Percentiles rank a stretch among this genome's conserved stretches.
These are phyloP conservation scores for Steinernema feltiae DNA, from an alignment of 1,140 invertebrate genomes.

Conservation along the genomic window DNA sequence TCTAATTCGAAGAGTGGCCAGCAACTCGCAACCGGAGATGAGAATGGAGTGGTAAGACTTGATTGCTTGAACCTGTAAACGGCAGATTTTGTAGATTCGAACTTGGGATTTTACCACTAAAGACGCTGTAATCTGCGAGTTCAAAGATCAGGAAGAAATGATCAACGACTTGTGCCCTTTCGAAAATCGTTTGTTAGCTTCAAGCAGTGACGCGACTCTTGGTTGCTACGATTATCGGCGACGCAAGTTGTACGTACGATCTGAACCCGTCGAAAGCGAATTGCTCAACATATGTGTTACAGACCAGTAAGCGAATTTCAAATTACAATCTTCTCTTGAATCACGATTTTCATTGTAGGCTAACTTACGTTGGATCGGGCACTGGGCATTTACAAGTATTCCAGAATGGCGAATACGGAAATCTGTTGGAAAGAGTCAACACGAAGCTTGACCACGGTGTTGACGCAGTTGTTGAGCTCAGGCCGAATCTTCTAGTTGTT, in stretches of 20 bases:
- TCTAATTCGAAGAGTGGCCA: conserved; percentile 11
- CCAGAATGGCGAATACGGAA: conserved; percentile 31
- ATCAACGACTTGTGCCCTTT: conserved; percentile 26
- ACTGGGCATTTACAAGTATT: conserved; percentile 31
- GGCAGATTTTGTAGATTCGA: conserved; percentile 16
- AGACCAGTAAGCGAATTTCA: no score
- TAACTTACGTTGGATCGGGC: conserved; percentile 23
- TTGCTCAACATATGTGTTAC: conserved; percentile 26
- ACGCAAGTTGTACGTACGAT: conserved; percentile 13
- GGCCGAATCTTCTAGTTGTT: conserved; percentile 18
- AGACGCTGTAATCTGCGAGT: conserved; percentile 9
- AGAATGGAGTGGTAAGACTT: conserved; percentile 28
- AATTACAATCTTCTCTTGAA: not conserved
- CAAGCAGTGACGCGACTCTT: conserved; percentile 26
- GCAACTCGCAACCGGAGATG: conserved; percentile 32
- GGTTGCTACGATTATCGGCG: conserved; percentile 26
- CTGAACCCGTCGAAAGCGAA: conserved; percentile 28
- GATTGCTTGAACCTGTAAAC: not conserved
- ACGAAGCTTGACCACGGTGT: conserved; percentile 4
- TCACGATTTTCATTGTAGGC: conserved; percentile 16
- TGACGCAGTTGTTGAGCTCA: conserved; percentile 15
- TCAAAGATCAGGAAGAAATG: conserved; percentile 22
- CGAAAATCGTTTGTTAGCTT: conserved; percentile 24
- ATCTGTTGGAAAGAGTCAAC: conserved; percentile 31
- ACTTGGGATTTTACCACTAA: conserved; percentile 30